phyloP scores from a whole-genome alignment of 2,797 vertebrate species.

The Enteromius mattozi region DNA sequence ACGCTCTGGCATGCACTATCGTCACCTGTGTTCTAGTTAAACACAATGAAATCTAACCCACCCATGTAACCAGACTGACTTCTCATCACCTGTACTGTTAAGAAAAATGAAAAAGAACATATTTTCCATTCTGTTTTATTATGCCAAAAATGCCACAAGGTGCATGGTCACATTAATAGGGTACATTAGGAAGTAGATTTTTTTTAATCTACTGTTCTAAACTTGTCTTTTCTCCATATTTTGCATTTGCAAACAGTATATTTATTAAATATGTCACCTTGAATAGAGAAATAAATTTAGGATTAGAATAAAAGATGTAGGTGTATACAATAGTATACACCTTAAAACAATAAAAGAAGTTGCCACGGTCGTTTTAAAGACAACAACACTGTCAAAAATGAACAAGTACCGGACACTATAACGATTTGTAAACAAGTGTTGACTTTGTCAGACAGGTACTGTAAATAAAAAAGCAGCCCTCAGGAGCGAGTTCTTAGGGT shows the following conservation, averaged over 20 bases:
- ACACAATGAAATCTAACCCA: slow-evolving; percentile 9
- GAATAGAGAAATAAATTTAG: not conserved
- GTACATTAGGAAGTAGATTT: not conserved
- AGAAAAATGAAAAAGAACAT: not conserved
- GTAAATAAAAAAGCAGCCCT: slow-evolving; percentile 2
- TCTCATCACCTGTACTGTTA: slow-evolving; percentile 24
- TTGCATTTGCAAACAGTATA: not conserved
- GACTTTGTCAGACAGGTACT: not conserved
- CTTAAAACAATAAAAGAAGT: not conserved
- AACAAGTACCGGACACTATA: not conserved
- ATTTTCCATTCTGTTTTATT: not conserved
- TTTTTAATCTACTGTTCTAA: not conserved
- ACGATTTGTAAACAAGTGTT: slow-evolving; percentile 15
- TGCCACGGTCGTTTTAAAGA: not conserved
- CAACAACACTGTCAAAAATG: not conserved
- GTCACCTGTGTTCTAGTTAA: slow-evolving; percentile 11
- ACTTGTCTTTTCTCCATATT: not conserved
- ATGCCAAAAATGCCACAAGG: not conserved
- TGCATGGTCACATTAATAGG: not conserved
- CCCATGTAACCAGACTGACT: slow-evolving; percentile 16
- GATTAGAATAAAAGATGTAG: not conserved
- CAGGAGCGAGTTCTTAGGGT: slow-evolving; percentile 10
- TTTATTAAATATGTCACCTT: not conserved
- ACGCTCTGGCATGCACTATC: not conserved
- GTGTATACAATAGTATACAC: not conserved